These are phyloP conservation scores for Metridium senile DNA, from an alignment of 92 coral and sea anemone genomes.

Conservation along the genomic window DNA sequence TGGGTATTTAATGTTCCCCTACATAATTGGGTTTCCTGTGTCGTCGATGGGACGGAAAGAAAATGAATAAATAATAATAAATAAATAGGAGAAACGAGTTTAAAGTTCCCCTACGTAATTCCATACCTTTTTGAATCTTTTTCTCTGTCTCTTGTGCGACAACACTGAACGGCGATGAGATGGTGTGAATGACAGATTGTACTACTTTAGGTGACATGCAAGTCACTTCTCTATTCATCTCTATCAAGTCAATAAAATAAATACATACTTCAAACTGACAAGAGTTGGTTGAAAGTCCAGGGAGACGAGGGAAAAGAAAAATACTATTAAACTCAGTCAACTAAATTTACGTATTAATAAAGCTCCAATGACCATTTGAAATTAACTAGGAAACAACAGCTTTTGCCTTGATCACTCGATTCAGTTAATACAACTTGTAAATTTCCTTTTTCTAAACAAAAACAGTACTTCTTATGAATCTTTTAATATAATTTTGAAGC, in stretches of 20 bases:
- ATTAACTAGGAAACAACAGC: no score
- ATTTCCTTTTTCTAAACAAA: no score
- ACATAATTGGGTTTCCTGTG: conserved; percentile 1
- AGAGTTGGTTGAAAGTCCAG: no score
- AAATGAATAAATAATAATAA: background rate
- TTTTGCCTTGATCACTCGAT: no score
- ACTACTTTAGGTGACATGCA: background rate
- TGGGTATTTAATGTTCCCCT: background rate
- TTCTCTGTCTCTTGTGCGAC: background rate
- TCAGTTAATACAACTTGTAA: no score
- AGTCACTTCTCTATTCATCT: background rate
- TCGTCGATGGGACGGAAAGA: background rate
- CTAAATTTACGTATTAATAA: no score
- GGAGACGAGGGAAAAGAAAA: no score
- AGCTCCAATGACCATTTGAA: no score
- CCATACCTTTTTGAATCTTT: background rate
- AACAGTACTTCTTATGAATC: no score
- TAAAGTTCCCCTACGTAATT: background rate
- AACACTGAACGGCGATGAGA: background rate
- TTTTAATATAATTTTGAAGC: no score
- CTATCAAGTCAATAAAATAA: background rate
- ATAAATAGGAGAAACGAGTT: background rate
- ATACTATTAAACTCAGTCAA: no score
- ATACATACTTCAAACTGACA: no score
- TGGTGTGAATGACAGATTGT: background rate